Base-by-base conservation (phyloP, 2,888 invertebrate species). In the Anthrax anthrax region DNA sequence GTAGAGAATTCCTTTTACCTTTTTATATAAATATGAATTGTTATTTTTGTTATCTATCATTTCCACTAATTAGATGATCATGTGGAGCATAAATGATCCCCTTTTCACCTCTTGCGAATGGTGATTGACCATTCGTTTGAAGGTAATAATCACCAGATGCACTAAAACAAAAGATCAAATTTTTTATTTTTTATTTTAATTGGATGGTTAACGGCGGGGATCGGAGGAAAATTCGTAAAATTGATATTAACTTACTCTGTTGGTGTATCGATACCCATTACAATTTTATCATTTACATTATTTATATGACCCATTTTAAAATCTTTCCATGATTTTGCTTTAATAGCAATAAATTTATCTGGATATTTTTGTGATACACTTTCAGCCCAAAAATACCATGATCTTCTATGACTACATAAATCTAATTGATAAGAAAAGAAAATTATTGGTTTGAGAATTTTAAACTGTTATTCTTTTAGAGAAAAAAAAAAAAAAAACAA, bases 351-450 rank as follows among this genome's bases (percentile, higher is more conserved):
- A 51, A 78, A 78, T 63, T 72, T 55, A 54, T 60, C 38, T 4
- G 55, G 53, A 54, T 56, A 60, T 46, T 60, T 58, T 37, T 56
- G 53, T 6, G 61, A 54, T 5, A 67, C 72, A 14, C 77, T 76
- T 54, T 78, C 77, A 0, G 77, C 76, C 60, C 72, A 78, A 59
- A 75, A 77, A 52, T 71, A 64, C 77, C 77, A 77, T 2, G 77
- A 77, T 48, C 78, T 63, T 64, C 76, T 72, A 56, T 78, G 77
- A 50, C 76, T 77, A 56, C 76, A 76, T 41, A 77, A 55, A 58
- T 76, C 76, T 75, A 16, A 4, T 23, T 23, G 8, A 23, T 23
- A n/a, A n/a, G n/a, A n/a, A n/a, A n/a, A 40, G 8, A 39, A 40
- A 38, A 8, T 27, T 27, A 27, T 34, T 38, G 8, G 18, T 42